A percentile compares a stretch with the other conserved stretches of the same genome.
These are phyloP conservation scores for Apis cerana DNA, from an alignment of 1,140 invertebrate genomes.

Conservation along the genomic window DNA sequence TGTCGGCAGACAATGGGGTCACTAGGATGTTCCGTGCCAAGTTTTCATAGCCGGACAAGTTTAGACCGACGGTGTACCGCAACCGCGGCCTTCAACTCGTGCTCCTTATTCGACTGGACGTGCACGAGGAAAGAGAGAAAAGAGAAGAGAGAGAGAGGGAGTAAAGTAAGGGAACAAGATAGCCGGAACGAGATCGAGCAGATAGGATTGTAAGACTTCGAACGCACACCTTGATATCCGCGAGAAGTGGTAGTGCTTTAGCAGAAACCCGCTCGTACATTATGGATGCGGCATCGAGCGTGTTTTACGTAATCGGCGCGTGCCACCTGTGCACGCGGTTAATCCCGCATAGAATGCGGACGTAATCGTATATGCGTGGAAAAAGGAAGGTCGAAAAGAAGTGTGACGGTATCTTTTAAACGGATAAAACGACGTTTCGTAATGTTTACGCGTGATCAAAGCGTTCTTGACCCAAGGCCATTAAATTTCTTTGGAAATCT, in stretches of 20 bases:
- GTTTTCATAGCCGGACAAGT: slow-evolving; percentile 75
- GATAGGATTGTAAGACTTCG: slow-evolving; percentile 30
- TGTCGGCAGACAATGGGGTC: slow-evolving; percentile 73
- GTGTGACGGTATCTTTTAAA: background rate
- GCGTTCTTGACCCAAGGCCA: slow-evolving; percentile 5
- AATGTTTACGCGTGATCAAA: background rate
- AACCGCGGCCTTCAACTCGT: slow-evolving; percentile 49
- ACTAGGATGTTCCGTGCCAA: slow-evolving; percentile 75
- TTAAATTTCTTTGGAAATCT: background rate
- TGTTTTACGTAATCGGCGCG: slow-evolving; percentile 54
- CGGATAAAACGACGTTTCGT: background rate
- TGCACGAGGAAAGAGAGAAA: background rate
- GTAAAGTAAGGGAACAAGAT: background rate
- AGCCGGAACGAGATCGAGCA: slow-evolving; percentile 42
- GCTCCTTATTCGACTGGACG: slow-evolving; percentile 44
- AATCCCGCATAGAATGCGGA: slow-evolving; percentile 33
- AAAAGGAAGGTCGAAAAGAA: background rate
- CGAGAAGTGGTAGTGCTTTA: background rate
- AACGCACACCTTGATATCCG: slow-evolving; percentile 15
- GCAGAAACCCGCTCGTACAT: slow-evolving; percentile 27
- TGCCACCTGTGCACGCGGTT: slow-evolving; percentile 35
- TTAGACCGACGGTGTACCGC: slow-evolving; percentile 60
- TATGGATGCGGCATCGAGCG: slow-evolving; percentile 47
- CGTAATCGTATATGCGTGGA: slow-evolving; percentile 17
- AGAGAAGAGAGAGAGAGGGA: background rate